These are phyloP conservation scores for Argya squamiceps DNA, from an alignment of 2,797 vertebrate species.

Conservation along the genomic window DNA sequence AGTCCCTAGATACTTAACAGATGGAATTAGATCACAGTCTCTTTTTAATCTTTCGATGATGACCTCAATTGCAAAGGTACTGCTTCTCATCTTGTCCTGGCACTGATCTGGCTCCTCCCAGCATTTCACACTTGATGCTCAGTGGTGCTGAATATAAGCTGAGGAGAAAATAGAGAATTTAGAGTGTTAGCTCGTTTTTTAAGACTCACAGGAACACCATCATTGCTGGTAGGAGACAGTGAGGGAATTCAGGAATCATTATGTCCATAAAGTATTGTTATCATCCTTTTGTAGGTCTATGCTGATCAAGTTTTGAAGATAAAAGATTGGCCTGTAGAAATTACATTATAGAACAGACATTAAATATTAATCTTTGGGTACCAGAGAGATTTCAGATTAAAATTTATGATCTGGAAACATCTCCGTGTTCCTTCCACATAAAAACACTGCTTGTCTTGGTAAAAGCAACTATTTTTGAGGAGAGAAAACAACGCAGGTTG, in stretches of 20 bases:
- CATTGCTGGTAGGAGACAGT: neutral
- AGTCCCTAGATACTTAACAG: neutral
- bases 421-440: neutral
- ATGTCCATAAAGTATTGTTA: neutral
- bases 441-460: neutral
- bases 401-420: slow-evolving; percentile 25
- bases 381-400: slow-evolving; percentile 20
- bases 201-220: neutral
- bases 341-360: slow-evolving; percentile 2
- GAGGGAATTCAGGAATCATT: neutral
- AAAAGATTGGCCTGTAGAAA: slow-evolving; percentile 49
- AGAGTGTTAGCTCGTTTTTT: neutral
- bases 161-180: slow-evolving; percentile 11
- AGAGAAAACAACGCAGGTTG: neutral
- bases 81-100: neutral
- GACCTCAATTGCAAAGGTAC: slow-evolving; percentile 13
- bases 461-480: neutral
- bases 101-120: neutral
- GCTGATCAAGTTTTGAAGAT: slow-evolving; percentile 46
- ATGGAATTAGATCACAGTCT: neutral
- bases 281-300: neutral
- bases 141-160: neutral
- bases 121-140: neutral
- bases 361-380: slow-evolving; percentile 54
- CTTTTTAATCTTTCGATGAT: slow-evolving; percentile 2